Evolutionary conservation across 2,113 vertebrate genomes (phyloP).

Genomic region (Tor tambroides): DNA sequence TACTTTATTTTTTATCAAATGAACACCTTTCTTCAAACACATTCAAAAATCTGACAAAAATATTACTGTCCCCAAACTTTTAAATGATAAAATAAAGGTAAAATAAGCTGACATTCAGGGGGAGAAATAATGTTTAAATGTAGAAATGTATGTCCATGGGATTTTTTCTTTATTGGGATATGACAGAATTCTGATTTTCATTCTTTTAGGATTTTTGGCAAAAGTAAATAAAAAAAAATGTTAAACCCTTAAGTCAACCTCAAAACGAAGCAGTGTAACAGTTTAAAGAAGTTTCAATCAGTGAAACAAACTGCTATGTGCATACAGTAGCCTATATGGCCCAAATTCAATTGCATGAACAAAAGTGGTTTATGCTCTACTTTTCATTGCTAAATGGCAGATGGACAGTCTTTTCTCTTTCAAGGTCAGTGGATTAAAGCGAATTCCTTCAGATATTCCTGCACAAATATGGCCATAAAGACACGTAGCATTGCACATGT

Average conservation of each 20-base stretch:
- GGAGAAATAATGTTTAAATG: too few species aligned
- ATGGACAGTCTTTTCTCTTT: constrained; percentile 5
- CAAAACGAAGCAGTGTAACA: neutral
- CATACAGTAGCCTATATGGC: neutral
- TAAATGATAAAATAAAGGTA: too few species aligned
- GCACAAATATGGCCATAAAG: neutral
- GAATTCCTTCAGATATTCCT: neutral
- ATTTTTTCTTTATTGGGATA: too few species aligned
- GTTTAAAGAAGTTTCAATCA: neutral
- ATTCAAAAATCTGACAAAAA: too few species aligned
- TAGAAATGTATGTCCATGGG: too few species aligned
- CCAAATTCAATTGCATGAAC: neutral
- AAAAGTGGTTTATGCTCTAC: neutral
- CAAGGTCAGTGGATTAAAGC: constrained; percentile 5
- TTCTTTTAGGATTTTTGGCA: neutral
- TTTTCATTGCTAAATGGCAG: neutral
- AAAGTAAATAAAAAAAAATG: neutral
- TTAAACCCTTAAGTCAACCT: neutral
- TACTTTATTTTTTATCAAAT: neutral
- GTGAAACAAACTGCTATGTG: neutral
- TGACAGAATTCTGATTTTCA: neutral
- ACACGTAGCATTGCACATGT: neutral
- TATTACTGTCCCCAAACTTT: too few species aligned
- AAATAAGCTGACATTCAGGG: too few species aligned
- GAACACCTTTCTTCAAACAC: too few species aligned